Conservation (phyloP, 2,797 vertebrate genomes). For the Parambassis ranga region DNA sequence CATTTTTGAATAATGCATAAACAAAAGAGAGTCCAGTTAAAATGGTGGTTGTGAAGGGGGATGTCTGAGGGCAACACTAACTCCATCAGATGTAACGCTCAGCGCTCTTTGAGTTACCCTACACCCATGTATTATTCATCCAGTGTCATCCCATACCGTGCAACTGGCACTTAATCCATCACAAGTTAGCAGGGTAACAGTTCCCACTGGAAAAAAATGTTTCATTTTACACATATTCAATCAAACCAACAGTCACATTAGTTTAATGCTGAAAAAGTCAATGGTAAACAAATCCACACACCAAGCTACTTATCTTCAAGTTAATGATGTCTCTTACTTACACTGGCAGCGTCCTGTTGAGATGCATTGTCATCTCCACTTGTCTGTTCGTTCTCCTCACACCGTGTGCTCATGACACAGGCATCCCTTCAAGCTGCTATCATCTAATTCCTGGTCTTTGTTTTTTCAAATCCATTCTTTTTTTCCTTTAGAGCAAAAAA, state of each 20-base stretch:
- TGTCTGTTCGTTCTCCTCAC: constrained; percentile 54
- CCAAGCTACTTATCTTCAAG: not conserved
- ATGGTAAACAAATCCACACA: not conserved
- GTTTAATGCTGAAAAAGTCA: no score
- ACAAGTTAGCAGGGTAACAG: constrained; percentile 39
- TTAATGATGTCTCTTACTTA: constrained; percentile 56
- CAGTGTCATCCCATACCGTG: constrained; percentile 75
- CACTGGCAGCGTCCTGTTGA: constrained; percentile 67
- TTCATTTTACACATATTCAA: constrained; percentile 8
- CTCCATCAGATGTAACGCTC: constrained; percentile 45
- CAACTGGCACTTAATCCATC: constrained; percentile 56
- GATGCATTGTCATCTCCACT: constrained; percentile 52
- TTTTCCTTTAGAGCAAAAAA: constrained; percentile 1
- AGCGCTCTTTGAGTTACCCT: constrained; percentile 71
- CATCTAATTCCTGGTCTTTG: constrained; percentile 18
- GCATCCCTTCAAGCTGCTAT: constrained; percentile 51
- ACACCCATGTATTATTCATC: constrained; percentile 79
- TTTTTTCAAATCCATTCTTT: constrained; percentile 14
- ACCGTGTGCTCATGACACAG: constrained; percentile 72
- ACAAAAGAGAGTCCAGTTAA: no score
- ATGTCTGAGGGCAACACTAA: constrained; percentile 14
- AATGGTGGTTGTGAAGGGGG: not conserved
- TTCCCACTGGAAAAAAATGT: not conserved
- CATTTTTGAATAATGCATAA: not conserved
- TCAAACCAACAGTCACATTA: not conserved